Evolutionary conservation across 2,113 vertebrate genomes (phyloP), one percentile per base, ranked within the genome.

Genomic region (Erinaceus europaeus): DNA sequence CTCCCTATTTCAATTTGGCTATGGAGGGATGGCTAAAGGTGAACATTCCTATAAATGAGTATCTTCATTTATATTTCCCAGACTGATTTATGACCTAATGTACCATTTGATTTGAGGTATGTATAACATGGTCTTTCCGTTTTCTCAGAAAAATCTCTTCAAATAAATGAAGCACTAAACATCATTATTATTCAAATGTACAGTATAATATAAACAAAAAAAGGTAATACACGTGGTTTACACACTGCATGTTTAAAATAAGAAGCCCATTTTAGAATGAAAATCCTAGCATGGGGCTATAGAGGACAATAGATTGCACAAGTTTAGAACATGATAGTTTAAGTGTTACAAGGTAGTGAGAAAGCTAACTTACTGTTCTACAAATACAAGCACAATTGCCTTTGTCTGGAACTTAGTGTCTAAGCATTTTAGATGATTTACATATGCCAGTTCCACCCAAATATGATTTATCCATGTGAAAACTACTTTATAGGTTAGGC

Each of bases 41-140:
- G 86, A 78, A 68, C 71, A 82, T 86, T 86, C 59, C 78, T 88
- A 32, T 46, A 91, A 90, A 90, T 25, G 72, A 90, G 50, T 75
- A 55, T 89, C 36, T 80, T 90, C 59, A 84, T 61, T 59, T 87
- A 53, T 69, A 23, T 88, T 20, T 86, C 59, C 46, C 69, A 89
- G 42, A 64, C 40, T 91, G 89, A 94, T 77, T 81, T 53, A 86
- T 67, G 59, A 86, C 84, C 42, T 90, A 84, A 89, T 69, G 74
- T 50, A 85, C 81, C 42, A 74, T 71, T 78, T 92, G 65, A 46
- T 53, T 48, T n/a, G n/a, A n/a, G n/a, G n/a, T n/a, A n/a, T n/a
- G n/a, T n/a, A n/a, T n/a, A n/a, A n/a, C n/a, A n/a, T n/a, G n/a
- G n/a, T n/a, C n/a, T n/a, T n/a, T n/a, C n/a, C n/a, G n/a, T 21